Percentiles rank a stretch among this genome's conserved stretches.
phyloP scores from a whole-genome alignment of 2,113 vertebrate species.

The Rallus limicola region DNA sequence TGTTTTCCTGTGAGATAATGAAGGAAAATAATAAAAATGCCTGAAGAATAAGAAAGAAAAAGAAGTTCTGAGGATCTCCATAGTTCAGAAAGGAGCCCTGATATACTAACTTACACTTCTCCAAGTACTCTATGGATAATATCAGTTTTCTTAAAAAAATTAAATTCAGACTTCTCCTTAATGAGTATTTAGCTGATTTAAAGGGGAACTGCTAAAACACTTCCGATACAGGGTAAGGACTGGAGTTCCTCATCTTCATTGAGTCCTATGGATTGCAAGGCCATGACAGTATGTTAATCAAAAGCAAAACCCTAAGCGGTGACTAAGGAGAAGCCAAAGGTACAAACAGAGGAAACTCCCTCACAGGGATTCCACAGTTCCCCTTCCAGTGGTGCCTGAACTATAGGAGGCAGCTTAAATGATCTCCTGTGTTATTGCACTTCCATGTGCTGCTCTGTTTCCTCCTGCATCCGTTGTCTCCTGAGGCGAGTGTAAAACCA shows the following conservation, averaged over 20 bases:
- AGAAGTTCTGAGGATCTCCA: not conserved
- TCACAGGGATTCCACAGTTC: not conserved
- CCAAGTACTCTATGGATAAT: not conserved
- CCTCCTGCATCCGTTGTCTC: not conserved
- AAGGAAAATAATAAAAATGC: not conserved
- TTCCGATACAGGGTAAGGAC: not conserved
- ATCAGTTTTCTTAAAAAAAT: not conserved
- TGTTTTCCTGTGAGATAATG: not conserved
- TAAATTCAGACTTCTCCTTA: not conserved
- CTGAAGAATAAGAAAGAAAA: not conserved
- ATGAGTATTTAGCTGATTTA: not conserved
- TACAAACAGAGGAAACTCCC: slow-evolving; percentile 25
- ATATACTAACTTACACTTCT: not conserved
- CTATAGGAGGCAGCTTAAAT: not conserved
- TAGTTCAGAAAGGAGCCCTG: not conserved
- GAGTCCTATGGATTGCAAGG: not conserved
- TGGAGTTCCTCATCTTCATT: slow-evolving; percentile 31
- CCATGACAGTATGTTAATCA: not conserved
- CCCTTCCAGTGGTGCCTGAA: not conserved
- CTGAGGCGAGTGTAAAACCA: not conserved
- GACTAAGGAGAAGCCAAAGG: not conserved
- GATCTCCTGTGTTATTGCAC: not conserved
- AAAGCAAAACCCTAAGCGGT: not conserved
- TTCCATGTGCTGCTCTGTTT: not conserved
- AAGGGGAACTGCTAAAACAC: not conserved